Base-by-base conservation (phyloP, 1,140 invertebrate genomes). In the Drosophila yakuba region DNA sequence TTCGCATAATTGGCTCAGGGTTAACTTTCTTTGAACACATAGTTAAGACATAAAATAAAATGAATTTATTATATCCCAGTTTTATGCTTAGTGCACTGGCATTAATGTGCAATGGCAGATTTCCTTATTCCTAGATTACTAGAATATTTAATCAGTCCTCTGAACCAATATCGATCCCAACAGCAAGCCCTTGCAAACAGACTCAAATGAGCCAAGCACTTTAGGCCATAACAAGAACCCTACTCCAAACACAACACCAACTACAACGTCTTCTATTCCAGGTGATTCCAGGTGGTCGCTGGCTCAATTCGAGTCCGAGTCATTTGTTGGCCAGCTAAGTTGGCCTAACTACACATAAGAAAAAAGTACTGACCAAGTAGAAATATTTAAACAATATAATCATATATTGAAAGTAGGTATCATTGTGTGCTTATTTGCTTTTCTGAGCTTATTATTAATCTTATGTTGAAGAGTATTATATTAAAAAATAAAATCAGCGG, bases 231-330 rank as follows among this genome's bases (percentile, higher is more conserved):
- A 28, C 1, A 44, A 44, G 32, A 38, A 28, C 51, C 38, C 36
- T 32, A 43, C 36, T 73, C 57, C 38, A 56, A 39, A 25, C 25
- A 25, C 6, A 44, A 43, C 20, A 62, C 15, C 38, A 14, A 39
- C 38, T 39, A 5, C 66, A 35, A 38, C 66, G n/a, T 48, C 67
- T 71, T 69, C 63, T 44, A 71, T 71, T 71, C 68, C 68, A 56
- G 68, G 68, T 72, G 68, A 71, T 71, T 71, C 68, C 68, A 56
- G 68, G 68, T 72, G 68, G 68, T 72, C 68, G 66, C 38, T 28
- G 66, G 14, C 56, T 72, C 66, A 48, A 59, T 72, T 14, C 11
- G 14, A 59, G 45, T 32, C 17, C 66, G 35, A 69, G 64, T 57
- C n/a, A 47, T 72, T 72, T 50, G 23, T 48, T 71, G 45, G 10